Base-by-base conservation (phyloP, 2,797 vertebrate genomes). In the Gallirallus australis region DNA sequence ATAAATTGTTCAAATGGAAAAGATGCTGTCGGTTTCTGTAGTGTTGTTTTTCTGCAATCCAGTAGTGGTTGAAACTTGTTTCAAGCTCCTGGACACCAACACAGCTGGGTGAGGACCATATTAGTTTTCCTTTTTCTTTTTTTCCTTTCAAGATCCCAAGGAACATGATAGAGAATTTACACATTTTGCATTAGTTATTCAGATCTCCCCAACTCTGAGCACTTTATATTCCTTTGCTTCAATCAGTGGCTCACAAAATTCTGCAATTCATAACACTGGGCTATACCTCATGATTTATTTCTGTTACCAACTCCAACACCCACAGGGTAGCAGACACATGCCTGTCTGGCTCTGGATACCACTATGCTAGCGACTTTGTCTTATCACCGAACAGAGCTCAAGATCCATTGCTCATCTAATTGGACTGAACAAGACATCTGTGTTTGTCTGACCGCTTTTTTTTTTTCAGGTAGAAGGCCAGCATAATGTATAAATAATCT, bases 271-370 rank as follows among this genome's bases (percentile, higher is more conserved):
- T 60, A 65, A 78, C 20, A 48, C 14, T 23, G 39, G 35, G 33
- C 42, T 42, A 12, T 18, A 28, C 10, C 20, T 33, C 15, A n/a
- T 1, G 10, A 72, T 64, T 82, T 79, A 35, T 66, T 86, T 71
- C 45, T 61, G 14, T 63, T 24, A 31, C 21, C 52, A 56, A 4
- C 77, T 79, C 30, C 47, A 48, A 56, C 4, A 52, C 66, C 19
- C 1, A 0, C 27, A 37, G 54, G 37, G 54, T 7, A 83, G 70
- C 66, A 82, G 40, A 28, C 0, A 1, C 35, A 13, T 59, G 11
- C 42, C 68, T 79, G 39, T 7, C 40, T 73, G 54, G 31, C 52
- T 48, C 40, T 73, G 54, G 37, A 56, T 52, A 53, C 9, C 33
- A 39, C 37, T n/a, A 40, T 52, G 40, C 35, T 56, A n/a, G n/a